Percentiles rank a stretch among this genome's conserved stretches.
Evolutionary conservation across 2,888 invertebrate species (phyloP).

Genomic region (Petrophora chlorosata): DNA sequence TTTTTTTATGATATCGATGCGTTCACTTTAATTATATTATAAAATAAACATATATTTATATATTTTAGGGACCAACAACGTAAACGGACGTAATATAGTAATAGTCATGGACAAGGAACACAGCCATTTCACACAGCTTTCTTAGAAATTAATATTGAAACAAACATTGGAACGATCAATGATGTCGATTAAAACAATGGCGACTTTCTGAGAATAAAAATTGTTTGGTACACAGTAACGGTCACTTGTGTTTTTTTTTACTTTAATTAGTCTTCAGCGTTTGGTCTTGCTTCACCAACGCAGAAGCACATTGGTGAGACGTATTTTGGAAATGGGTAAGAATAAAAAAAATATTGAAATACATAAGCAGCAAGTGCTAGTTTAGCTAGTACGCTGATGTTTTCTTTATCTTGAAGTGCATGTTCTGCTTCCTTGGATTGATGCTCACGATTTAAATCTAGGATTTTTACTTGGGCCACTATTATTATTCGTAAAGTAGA

Average conservation of each 20-base stretch:
- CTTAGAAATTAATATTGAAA: background rate
- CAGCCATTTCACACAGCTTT: background rate
- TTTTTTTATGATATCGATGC: constrained; percentile 7
- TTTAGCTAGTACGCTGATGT: too few species aligned
- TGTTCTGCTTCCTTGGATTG: too few species aligned
- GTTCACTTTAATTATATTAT: constrained; percentile 4
- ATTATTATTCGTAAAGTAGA: too few species aligned
- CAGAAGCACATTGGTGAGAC: background rate
- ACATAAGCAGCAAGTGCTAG: too few species aligned
- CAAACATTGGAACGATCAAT: constrained; percentile 12
- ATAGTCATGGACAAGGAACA: too few species aligned
- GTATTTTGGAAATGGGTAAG: background rate
- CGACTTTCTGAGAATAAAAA: constrained; percentile 22
- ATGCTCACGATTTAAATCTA: too few species aligned
- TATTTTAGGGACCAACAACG: background rate
- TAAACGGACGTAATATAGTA: too few species aligned
- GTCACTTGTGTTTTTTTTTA: constrained; percentile 5
- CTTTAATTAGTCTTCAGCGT: constrained; percentile 24
- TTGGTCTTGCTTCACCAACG: constrained; percentile 3
- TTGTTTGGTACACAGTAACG: constrained; percentile 7
- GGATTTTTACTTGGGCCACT: too few species aligned
- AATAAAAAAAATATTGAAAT: too few species aligned
- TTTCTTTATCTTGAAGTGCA: too few species aligned
- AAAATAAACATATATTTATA: background rate
- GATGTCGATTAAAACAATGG: constrained; percentile 35